Evolutionary conservation across 2,888 invertebrate species (phyloP), one percentile per base, ranked within the genome.

Genomic region (Plutella xylostella): DNA sequence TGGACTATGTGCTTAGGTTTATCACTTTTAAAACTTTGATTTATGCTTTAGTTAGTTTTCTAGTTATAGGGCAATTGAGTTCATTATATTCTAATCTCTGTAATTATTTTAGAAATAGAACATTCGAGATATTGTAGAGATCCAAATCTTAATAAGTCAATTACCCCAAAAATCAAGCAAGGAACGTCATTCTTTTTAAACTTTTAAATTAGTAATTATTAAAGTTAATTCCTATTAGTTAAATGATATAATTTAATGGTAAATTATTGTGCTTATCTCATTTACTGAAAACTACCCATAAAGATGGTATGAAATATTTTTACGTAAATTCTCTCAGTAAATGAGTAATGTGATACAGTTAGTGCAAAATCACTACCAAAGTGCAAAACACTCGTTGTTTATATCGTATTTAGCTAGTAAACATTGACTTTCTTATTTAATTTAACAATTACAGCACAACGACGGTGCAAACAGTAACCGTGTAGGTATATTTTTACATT

Each of bases 1-100:
- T 65, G 67, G n/a, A n/a, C 77, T 76, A 75, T 63, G 74, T 76
- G 75, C 72, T 71, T 68, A 60, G 52, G 50, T 58, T 61, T n/a
- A n/a, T n/a, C n/a, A n/a, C 61, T 55, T 45, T 45, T 40, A 50
- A 48, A 25, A 46, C 43, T 48, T 50, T 47, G 46, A 48, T 28
- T 50, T 47, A 43, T 47, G 45, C 34, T 45, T 43, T 38, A 45
- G 44, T 15, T 33, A 40, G 25, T 50, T 49, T 48, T 51, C 44
- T 46, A 51, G 42, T 53, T 46, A 47, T 43, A 51, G 52, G 44
- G 44, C 41, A 52, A n/a, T n/a, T n/a, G n/a, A n/a, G n/a, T n/a
- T n/a, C n/a, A n/a, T n/a, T n/a, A n/a, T n/a, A n/a, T n/a, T n/a
- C n/a, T n/a, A n/a, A n/a, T n/a, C n/a, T n/a, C n/a, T 51, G 44